These are phyloP conservation scores for Phoxinus dragarum DNA, from an alignment of 2,797 vertebrate species.

Conservation along the genomic window DNA sequence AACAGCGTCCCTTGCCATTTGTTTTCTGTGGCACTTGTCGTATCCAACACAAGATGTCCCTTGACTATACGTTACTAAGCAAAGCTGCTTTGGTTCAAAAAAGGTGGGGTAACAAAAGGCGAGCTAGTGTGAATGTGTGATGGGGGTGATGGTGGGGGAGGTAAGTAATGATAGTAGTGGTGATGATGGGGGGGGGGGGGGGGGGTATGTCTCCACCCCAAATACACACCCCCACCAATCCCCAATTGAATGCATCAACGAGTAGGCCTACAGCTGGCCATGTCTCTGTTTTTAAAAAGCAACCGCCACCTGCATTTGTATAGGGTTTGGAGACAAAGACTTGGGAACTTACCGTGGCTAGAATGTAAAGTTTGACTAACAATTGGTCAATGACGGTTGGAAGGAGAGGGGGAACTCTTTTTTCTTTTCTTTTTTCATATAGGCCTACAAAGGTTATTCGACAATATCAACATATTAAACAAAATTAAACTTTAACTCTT, in stretches of 20 bases:
- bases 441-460: background rate
- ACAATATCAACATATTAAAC: background rate
- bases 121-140: slow-evolving; percentile 43
- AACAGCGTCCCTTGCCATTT: slow-evolving; percentile 50
- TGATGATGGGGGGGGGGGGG: background rate
- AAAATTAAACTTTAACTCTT: background rate
- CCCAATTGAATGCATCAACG: slow-evolving; percentile 35
- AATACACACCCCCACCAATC: slow-evolving; percentile 16
- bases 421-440: no score
- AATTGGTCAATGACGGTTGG: background rate
- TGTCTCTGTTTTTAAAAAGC: slow-evolving; percentile 49
- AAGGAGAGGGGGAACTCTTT: background rate
- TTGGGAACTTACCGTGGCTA: background rate
- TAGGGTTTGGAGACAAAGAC: slow-evolving; percentile 37
- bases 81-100: slow-evolving; percentile 53
- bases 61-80: slow-evolving; percentile 58
- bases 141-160: slow-evolving; percentile 27
- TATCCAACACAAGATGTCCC: slow-evolving; percentile 58
- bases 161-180: slow-evolving; percentile 36
- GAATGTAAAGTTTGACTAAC: slow-evolving; percentile 51
- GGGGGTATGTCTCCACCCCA: background rate
- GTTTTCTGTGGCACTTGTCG: slow-evolving; percentile 32
- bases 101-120: slow-evolving; percentile 55
- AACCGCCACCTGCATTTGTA: slow-evolving; percentile 54
- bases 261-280: slow-evolving; percentile 54